These are phyloP conservation scores for Acipenser ruthenus DNA, from an alignment of 2,797 vertebrate genomes.

Conservation along the genomic window DNA sequence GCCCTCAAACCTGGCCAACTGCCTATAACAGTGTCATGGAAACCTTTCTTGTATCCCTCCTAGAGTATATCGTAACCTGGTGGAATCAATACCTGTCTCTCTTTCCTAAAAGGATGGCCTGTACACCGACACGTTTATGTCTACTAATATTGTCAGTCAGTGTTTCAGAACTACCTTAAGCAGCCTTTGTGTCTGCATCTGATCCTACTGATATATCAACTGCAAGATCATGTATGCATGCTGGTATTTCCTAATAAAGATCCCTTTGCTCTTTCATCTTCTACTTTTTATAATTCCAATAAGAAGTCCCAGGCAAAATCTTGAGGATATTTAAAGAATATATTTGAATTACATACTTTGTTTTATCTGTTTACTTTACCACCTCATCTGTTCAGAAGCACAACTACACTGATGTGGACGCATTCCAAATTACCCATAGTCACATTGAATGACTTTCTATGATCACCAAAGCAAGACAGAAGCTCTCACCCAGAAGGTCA, in stretches of 20 bases:
- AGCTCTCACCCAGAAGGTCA: not conserved
- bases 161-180: too few relatives aligned
- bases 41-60: too few relatives aligned
- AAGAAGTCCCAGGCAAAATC: not conserved
- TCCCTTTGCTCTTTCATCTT: not conserved
- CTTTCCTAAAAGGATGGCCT: too few relatives aligned
- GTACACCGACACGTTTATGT: too few relatives aligned
- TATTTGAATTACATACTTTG: not conserved
- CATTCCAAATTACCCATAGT: conserved; percentile 1
- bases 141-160: too few relatives aligned
- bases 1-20: too few relatives aligned
- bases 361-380: conserved; percentile 1
- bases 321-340: not conserved
- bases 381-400: not conserved
- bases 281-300: not conserved
- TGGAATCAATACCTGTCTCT: too few relatives aligned
- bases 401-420: not conserved
- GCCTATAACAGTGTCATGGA: too few relatives aligned
- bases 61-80: too few relatives aligned
- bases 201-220: too few relatives aligned
- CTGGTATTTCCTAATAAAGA: not conserved
- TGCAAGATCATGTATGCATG: too few relatives aligned
- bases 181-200: too few relatives aligned
- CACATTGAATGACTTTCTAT: not conserved
- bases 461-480: conserved; percentile 4